Conservation (phyloP, 23 tunicate species). For the Pegea sp. region DNA sequence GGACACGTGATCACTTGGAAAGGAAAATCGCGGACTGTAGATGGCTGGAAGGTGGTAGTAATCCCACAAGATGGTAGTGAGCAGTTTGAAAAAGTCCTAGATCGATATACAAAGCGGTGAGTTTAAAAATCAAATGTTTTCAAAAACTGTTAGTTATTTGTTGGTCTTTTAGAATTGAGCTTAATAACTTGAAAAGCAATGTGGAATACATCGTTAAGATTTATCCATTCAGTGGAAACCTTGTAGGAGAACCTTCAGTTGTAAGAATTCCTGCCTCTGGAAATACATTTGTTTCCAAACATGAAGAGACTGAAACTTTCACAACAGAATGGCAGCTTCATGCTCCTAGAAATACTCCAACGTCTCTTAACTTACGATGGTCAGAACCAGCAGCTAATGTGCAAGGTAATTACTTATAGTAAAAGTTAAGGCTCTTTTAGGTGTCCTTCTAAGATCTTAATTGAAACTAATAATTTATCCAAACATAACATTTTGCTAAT, state of each 20-base stretch:
- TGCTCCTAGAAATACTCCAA: not conserved
- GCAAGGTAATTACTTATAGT: not conserved
- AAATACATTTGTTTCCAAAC: not conserved
- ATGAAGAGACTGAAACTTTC: not conserved
- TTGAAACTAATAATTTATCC: too few species aligned
- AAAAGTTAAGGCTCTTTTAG: not conserved
- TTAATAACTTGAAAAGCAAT: conserved; percentile 6
- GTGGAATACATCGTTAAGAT: conserved; percentile 21
- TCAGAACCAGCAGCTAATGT: conserved; percentile 2
- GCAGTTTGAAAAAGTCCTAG: conserved; percentile 3
- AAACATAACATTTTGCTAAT: too few species aligned
- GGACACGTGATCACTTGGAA: conserved; percentile 15
- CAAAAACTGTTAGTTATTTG: not conserved
- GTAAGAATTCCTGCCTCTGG: conserved; percentile 16
- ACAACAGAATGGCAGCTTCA: conserved; percentile 10
- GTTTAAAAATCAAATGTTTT: not conserved
- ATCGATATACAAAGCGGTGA: conserved; percentile 20
- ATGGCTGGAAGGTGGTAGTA: conserved; percentile 21
- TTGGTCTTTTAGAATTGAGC: conserved; percentile 4
- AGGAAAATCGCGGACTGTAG: conserved; percentile 18
- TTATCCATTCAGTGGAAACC: conserved; percentile 26
- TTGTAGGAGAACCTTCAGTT: conserved; percentile 12
- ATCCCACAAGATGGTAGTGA: conserved; percentile 32
- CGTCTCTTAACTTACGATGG: conserved; percentile 10
- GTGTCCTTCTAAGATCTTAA: too few species aligned